Conservation (phyloP, 2,888 invertebrate species). For the Watsonalla cultraria region DNA sequence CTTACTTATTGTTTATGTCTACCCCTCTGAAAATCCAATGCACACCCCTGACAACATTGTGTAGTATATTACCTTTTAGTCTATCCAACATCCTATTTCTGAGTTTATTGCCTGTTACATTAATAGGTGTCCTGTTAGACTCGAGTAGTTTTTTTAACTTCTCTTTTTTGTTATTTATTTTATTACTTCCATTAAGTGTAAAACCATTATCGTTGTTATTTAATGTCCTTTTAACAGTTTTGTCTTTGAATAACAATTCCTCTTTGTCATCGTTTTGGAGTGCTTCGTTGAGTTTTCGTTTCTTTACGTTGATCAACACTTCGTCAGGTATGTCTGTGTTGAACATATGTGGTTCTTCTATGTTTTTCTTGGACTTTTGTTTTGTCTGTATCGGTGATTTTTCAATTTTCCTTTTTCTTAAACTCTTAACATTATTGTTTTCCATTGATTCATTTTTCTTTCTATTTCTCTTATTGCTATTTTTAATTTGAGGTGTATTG, state of each 20-base stretch:
- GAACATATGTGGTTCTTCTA: conserved; percentile 21
- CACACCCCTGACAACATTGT: too few species aligned
- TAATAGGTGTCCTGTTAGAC: conserved; percentile 41
- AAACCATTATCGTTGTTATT: conserved; percentile 2
- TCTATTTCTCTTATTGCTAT: background rate
- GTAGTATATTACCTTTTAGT: conserved; percentile 79
- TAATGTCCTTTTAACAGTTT: conserved; percentile 11
- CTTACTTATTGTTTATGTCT: too few species aligned
- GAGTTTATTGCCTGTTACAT: conserved; percentile 49
- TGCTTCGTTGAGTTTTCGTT: conserved; percentile 45
- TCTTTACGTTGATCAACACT: conserved; percentile 44
- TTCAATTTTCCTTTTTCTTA: conserved; percentile 4
- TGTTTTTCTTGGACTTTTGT: background rate
- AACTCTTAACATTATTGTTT: background rate
- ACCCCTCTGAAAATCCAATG: too few species aligned
- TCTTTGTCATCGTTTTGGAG: conserved; percentile 39
- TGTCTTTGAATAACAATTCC: conserved; percentile 30
- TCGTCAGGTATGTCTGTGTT: conserved; percentile 47
- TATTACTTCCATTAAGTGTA: conserved; percentile 2
- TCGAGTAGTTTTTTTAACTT: conserved; percentile 34
- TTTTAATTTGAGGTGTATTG: background rate
- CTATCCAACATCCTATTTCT: conserved; percentile 84
- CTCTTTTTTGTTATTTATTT: conserved; percentile 29
- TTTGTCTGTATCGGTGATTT: background rate
- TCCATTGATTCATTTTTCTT: background rate